Evolutionary conservation across 2,113 vertebrate species (phyloP).

Genomic region (Anolis carolinensis): DNA sequence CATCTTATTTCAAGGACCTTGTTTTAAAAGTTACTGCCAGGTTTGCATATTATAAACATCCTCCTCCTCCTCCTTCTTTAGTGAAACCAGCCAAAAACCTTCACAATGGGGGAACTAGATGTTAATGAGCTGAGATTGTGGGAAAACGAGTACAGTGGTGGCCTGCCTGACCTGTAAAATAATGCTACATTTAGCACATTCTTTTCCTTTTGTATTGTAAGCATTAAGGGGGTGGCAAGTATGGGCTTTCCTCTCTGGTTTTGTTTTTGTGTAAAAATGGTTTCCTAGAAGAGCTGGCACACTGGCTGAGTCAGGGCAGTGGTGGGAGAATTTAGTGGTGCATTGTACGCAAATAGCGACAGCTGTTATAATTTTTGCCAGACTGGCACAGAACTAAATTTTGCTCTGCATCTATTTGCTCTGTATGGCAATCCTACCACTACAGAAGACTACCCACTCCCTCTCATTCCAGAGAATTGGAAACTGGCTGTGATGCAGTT

Average conservation of each 20-base stretch:
- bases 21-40: slow-evolving; percentile 39
- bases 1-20: slow-evolving; percentile 59
- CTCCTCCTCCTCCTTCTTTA: slow-evolving; percentile 61
- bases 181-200: slow-evolving; percentile 77
- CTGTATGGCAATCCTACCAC: neutral
- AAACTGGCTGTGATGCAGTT: neutral
- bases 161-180: slow-evolving; percentile 73
- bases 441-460: neutral
- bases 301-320: neutral
- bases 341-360: slow-evolving; percentile 53
- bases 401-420: slow-evolving; percentile 49
- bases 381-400: slow-evolving; percentile 31
- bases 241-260: slow-evolving; percentile 12
- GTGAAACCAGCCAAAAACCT: slow-evolving; percentile 70
- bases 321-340: slow-evolving; percentile 28
- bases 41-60: slow-evolving; percentile 73
- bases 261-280: slow-evolving; percentile 63
- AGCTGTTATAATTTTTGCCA: slow-evolving; percentile 45
- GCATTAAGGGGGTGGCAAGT: slow-evolving; percentile 68
- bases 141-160: slow-evolving; percentile 68
- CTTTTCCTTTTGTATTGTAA: slow-evolving; percentile 68
- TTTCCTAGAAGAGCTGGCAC: slow-evolving; percentile 50
- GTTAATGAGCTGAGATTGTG: slow-evolving; percentile 76
- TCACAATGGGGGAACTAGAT: slow-evolving; percentile 72
- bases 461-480: neutral